Evolutionary conservation across 1,140 invertebrate genomes (phyloP).

Genomic region (Batillaria attramentaria): DNA sequence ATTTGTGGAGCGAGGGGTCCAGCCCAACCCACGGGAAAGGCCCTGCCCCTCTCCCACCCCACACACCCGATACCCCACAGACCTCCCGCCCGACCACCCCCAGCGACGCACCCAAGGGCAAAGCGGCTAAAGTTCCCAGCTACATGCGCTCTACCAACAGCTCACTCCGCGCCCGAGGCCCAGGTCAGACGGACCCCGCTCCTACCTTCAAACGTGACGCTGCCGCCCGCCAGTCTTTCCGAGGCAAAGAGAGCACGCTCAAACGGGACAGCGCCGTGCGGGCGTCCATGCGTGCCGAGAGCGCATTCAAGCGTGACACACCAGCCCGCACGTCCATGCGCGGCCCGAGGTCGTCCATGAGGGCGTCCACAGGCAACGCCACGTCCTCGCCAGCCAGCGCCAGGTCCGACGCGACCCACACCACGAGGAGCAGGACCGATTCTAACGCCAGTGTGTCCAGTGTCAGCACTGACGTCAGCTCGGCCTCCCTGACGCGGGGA

Average conservation of each 20-base stretch:
- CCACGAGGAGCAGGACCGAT: conserved; percentile 36
- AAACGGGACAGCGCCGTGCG: conserved; percentile 37
- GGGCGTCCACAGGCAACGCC: not conserved
- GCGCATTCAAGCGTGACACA: conserved; percentile 38
- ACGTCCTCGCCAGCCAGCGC: conserved; percentile 6
- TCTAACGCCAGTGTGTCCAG: conserved; percentile 44
- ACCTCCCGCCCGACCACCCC: conserved; percentile 35
- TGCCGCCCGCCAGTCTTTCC: conserved; percentile 45
- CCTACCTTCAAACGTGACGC: conserved; percentile 52
- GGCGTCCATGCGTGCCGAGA: conserved; percentile 45
- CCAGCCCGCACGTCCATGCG: conserved; percentile 32
- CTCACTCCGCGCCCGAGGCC: not conserved
- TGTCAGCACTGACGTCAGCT: conserved; percentile 49
- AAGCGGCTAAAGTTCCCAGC: conserved; percentile 47
- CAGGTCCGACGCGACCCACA: conserved; percentile 23
- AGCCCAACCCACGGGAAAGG: conserved; percentile 37
- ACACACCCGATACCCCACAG: not conserved
- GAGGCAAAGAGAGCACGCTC: conserved; percentile 29
- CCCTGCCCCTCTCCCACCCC: conserved; percentile 28
- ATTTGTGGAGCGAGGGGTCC: conserved; percentile 34
- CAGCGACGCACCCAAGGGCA: conserved; percentile 35
- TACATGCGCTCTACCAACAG: conserved; percentile 50
- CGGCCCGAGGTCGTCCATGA: conserved; percentile 29
- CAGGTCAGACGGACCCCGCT: conserved; percentile 33
- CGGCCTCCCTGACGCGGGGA: conserved; percentile 29